phyloP scores from a whole-genome alignment of 2,888 invertebrate species.

The Trachelus tabidus region DNA sequence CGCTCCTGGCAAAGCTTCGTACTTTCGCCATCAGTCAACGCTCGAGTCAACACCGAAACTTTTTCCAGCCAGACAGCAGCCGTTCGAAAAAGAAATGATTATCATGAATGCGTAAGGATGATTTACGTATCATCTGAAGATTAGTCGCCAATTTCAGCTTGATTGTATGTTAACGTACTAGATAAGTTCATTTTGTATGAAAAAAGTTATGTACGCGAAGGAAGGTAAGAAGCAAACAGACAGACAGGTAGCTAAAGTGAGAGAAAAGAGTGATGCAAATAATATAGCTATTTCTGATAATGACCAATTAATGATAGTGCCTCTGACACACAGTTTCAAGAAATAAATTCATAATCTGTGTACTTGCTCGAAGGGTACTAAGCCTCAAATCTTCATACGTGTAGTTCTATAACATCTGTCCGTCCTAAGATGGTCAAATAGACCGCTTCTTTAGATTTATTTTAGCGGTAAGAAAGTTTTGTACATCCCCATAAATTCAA shows the following conservation, averaged over 20 bases:
- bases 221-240: background rate
- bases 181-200: too few species aligned
- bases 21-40: too few species aligned
- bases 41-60: too few species aligned
- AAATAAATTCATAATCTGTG: background rate
- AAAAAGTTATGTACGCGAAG: background rate
- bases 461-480: slow-evolving; percentile 2
- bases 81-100: too few species aligned
- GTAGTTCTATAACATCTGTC: background rate
- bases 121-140: too few species aligned
- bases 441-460: slow-evolving; percentile 5
- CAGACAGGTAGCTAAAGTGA: background rate
- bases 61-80: too few species aligned
- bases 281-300: background rate
- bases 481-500: background rate
- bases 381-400: background rate
- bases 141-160: too few species aligned
- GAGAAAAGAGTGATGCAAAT: background rate
- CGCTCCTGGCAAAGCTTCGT: too few species aligned
- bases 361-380: background rate
- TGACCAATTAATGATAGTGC: background rate
- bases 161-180: too few species aligned
- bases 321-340: background rate
- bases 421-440: background rate
- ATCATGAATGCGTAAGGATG: too few species aligned